Base-by-base conservation (phyloP, 2,113 vertebrate species). In the Ammodytes dubius region DNA sequence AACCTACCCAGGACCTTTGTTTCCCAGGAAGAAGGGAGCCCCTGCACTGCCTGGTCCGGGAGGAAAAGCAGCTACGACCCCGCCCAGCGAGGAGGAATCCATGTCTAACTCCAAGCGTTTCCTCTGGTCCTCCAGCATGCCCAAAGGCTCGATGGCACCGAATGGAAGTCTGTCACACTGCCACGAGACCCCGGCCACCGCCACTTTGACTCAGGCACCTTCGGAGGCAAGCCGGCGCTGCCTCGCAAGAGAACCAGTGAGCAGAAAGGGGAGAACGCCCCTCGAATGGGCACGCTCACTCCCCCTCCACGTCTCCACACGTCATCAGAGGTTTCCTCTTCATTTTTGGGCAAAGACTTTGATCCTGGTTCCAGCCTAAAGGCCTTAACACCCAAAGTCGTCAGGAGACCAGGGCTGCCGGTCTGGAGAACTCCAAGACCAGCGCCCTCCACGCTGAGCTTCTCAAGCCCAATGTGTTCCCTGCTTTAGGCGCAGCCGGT, bases 81-180 rank as follows among this genome's bases (percentile, higher is more conserved):
- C 93, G 0, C 91, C 96, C 0, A 52, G 78, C 0, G 98, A 99
- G 45, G 98, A 99, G 59, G 98, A 98, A 17, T 46, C 90, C 0
- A 79, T 94, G 13, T 84, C 94, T 15, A 96, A 95, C 90, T 94
- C 96, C 4, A 99, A 97, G 74, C 97, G 97, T 27, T 99, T 99
- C 79, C 86, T 98, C 45, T 95, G 98, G 67, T 97, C 97, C 15
- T 96, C 96, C n/a, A 97, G 95, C 0, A 90, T 98, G 90, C 95
- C 96, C 11, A 94, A 94, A 0, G 95, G 96, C 4, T 93, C 96
- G 0, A 94, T 54, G 96, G 97, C 86, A 94, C 92, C 0, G 97
- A 99, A 77, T 97, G 97, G 96, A 95, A 94, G 83, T 98, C 97
- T 0, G 96, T 99, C 84, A 99, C 98, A 0, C 95, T 99, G 82